These are phyloP conservation scores for Drosophila subobscura DNA, from an alignment of 1,140 invertebrate species.

Conservation along the genomic window DNA sequence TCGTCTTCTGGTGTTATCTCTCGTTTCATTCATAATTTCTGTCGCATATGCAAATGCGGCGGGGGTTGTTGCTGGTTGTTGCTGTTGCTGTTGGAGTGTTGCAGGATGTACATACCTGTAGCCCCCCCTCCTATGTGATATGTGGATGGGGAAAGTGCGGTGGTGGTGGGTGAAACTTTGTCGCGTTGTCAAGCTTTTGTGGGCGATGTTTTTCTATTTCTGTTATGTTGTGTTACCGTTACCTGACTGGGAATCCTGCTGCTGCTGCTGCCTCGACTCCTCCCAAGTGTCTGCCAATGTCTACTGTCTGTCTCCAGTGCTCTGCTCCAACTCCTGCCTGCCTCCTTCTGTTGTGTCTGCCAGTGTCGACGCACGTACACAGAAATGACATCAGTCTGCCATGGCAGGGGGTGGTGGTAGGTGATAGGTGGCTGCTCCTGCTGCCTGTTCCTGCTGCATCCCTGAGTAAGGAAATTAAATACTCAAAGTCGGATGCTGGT, in stretches of 20 bases:
- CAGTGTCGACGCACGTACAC: slow-evolving; percentile 43
- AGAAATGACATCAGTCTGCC: slow-evolving; percentile 64
- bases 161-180: slow-evolving; percentile 46
- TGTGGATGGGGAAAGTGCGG: slow-evolving; percentile 23
- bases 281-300: slow-evolving; percentile 42
- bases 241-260: slow-evolving; percentile 27
- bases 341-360: slow-evolving; percentile 32
- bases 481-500: slow-evolving; percentile 73
- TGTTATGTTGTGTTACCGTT: slow-evolving; percentile 53
- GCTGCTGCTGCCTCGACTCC: slow-evolving; percentile 1
- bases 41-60: slow-evolving; percentile 46
- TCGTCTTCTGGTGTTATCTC: slow-evolving; percentile 35
- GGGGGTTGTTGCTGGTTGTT: slow-evolving; percentile 45
- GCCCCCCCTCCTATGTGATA: not conserved
- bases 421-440: slow-evolving; percentile 11
- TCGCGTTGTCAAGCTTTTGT: slow-evolving; percentile 74
- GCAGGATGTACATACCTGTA: slow-evolving; percentile 37
- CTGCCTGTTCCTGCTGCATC: slow-evolving; percentile 51
- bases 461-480: slow-evolving; percentile 76
- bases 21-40: slow-evolving; percentile 77
- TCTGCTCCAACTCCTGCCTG: not conserved
- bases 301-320: slow-evolving; percentile 30
- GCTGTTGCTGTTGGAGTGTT: slow-evolving; percentile 35
- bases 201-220: slow-evolving; percentile 71
- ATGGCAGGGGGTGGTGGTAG: slow-evolving; percentile 10